Evolutionary conservation across 2,888 invertebrate species (phyloP).

Genomic region (Leucophenga maculata): DNA sequence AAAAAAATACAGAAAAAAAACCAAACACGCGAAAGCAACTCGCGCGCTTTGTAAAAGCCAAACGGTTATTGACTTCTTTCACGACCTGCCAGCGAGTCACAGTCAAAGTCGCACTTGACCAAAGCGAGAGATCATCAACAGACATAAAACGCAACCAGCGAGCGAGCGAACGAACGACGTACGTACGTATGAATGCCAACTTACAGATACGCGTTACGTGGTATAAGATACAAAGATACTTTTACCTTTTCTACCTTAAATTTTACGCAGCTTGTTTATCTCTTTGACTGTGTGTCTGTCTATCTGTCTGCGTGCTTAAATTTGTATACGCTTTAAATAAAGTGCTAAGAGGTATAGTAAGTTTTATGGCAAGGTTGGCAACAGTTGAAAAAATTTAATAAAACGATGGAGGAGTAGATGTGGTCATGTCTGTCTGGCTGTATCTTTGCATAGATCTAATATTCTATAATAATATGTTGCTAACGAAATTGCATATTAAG

Average conservation of each 20-base stretch:
- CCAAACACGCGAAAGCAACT: constrained; percentile 13
- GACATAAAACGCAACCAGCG: not conserved
- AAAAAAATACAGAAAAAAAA: not conserved
- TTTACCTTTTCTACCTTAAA: constrained; percentile 1
- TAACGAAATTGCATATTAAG: no score
- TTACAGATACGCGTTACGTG: no score
- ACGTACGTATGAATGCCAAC: not conserved
- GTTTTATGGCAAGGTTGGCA: constrained; percentile 28
- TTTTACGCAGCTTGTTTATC: not conserved
- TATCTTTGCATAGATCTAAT: no score
- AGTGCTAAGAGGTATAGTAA: constrained; percentile 52
- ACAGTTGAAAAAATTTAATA: no score
- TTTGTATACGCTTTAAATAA: constrained; percentile 25
- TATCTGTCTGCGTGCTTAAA: constrained; percentile 8
- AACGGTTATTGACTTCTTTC: constrained; percentile 32
- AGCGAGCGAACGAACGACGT: not conserved
- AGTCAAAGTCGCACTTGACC: constrained; percentile 13
- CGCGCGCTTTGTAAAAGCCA: constrained; percentile 1
- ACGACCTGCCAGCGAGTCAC: not conserved
- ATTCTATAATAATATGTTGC: no score
- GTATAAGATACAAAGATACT: no score
- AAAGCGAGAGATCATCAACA: not conserved
- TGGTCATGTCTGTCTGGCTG: not conserved
- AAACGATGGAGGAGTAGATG: no score
- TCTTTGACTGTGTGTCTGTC: constrained; percentile 18